Conservation (phyloP, 2,888 invertebrate species). For the Alloscopus bannaensis region DNA sequence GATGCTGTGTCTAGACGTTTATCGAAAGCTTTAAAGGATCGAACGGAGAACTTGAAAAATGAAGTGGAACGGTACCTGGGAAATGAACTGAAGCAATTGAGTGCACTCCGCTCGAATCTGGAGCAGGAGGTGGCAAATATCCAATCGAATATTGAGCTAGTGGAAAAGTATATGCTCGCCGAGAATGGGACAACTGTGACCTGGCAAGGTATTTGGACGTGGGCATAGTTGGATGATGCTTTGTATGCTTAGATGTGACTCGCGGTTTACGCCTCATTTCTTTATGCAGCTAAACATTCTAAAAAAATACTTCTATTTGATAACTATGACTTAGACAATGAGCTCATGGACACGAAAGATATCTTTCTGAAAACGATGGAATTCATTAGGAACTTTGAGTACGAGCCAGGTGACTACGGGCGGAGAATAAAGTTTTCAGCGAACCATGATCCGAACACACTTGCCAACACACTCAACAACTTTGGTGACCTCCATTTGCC, state of each 20-base stretch:
- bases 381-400: constrained; percentile 93
- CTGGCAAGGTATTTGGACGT: too few relatives aligned
- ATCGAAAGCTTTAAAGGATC: constrained; percentile 91
- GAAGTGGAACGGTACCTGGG: constrained; percentile 95
- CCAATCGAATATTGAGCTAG: constrained; percentile 96
- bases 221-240: too few relatives aligned
- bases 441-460: constrained; percentile 93
- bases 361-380: constrained; percentile 97
- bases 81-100: constrained; percentile 90
- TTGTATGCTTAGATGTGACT: too few relatives aligned
- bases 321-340: too few relatives aligned
- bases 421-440: constrained; percentile 90
- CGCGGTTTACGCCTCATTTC: too few relatives aligned
- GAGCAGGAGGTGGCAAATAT: constrained; percentile 97
- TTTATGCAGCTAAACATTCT: too few relatives aligned
- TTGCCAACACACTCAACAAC: constrained; percentile 90
- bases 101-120: constrained; percentile 92
- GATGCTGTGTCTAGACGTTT: constrained; percentile 79
- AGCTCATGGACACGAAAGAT: constrained; percentile 95
- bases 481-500: constrained; percentile 85
- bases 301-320: too few relatives aligned
- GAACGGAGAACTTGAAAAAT: constrained; percentile 88
- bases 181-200: constrained; percentile 80
- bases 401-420: constrained; percentile 92
- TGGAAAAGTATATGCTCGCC: constrained; percentile 89